Evolutionary conservation across 2,113 vertebrate species (phyloP).

Genomic region (Lipophrys pholis): DNA sequence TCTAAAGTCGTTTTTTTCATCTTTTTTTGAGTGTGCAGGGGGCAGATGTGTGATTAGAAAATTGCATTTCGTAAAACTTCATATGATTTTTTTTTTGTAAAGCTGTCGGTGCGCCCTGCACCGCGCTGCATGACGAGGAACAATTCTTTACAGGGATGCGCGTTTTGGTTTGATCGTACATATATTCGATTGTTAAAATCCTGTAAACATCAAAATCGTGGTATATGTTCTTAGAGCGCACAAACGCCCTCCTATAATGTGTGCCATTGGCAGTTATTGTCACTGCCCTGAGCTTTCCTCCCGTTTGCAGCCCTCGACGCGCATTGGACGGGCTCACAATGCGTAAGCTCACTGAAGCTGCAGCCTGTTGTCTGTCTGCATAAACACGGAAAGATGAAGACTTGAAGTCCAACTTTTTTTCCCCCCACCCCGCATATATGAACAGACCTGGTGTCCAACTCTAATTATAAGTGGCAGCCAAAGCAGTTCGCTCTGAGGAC

Average conservation of each 20-base stretch:
- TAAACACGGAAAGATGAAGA: conserved; percentile 29
- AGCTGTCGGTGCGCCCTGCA: no score
- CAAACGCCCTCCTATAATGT: conserved; percentile 26
- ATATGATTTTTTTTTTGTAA: background rate
- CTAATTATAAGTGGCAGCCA: conserved; percentile 21
- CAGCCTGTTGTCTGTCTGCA: conserved; percentile 33
- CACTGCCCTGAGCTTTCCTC: conserved; percentile 15
- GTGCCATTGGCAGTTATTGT: conserved; percentile 37
- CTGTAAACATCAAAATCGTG: background rate
- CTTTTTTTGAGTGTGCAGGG: background rate
- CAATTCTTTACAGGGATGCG: background rate
- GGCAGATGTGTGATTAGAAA: background rate
- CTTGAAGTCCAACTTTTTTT: conserved; percentile 36
- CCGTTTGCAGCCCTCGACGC: conserved; percentile 43
- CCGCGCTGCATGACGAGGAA: no score
- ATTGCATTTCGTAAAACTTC: background rate
- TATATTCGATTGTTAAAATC: background rate
- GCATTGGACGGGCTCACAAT: conserved; percentile 57
- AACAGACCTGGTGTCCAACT: conserved; percentile 44
- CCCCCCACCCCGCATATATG: background rate
- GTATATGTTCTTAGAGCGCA: conserved; percentile 3
- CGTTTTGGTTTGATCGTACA: background rate
- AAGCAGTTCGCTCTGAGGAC: conserved; percentile 2
- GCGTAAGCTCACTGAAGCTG: conserved; percentile 54
- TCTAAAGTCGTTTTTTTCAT: conserved; percentile 38